Conservation (phyloP, 92 coral and sea anemone species). For the Palythoa grandis region DNA sequence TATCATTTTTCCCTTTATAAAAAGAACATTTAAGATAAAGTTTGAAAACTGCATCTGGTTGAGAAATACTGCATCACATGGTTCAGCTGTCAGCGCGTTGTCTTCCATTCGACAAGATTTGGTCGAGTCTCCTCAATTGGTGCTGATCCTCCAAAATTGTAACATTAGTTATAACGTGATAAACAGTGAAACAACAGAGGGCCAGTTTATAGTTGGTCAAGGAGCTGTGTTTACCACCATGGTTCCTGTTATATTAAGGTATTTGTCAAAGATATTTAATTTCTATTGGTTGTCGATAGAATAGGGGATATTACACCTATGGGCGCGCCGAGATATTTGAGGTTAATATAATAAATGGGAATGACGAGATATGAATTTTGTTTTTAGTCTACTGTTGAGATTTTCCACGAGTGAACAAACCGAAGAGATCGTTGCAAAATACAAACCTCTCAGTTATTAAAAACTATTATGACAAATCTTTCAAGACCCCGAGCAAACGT, state of each 20-base stretch:
- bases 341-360: too few relatives aligned
- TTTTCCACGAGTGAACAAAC: too few relatives aligned
- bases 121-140: conserved; percentile 60
- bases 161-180: conserved; percentile 58
- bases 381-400: too few relatives aligned
- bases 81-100: conserved; percentile 68
- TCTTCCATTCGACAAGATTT: conserved; percentile 57
- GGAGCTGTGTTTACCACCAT: conserved; percentile 71
- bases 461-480: too few relatives aligned
- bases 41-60: conserved; percentile 53
- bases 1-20: neutral
- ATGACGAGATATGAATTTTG: too few relatives aligned
- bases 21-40: conserved; percentile 14
- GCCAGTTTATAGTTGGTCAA: conserved; percentile 65
- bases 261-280: neutral
- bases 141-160: conserved; percentile 48
- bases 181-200: neutral
- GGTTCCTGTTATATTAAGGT: conserved; percentile 68
- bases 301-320: too few relatives aligned
- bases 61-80: conserved; percentile 63
- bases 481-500: too few relatives aligned
- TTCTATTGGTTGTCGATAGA: too few relatives aligned
- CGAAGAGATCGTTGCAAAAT: too few relatives aligned
- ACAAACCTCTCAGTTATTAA: too few relatives aligned
- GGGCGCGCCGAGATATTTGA: too few relatives aligned